Base-by-base conservation (phyloP, 2,797 vertebrate species). In the Lutjanus campechanus region DNA sequence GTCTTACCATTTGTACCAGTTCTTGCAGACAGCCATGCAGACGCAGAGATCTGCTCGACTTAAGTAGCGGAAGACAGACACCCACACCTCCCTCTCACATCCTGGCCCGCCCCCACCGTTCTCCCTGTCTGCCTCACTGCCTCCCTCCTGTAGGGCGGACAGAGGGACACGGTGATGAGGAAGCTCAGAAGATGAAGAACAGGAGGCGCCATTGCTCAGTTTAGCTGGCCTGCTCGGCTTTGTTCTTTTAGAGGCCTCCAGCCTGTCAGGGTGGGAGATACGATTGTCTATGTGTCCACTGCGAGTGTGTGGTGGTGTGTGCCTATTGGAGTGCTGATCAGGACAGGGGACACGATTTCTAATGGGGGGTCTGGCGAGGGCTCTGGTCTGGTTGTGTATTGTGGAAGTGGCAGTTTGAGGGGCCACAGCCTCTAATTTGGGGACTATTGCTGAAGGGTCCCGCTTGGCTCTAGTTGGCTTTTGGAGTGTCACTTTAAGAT, bases 11-110 rank as follows among this genome's bases (percentile, higher is more conserved):
- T 99, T 99, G 95, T 98, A 98, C 98, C 98, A 99, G 91, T 97
- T 98, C 95, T 98, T 99, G 96, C 98, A 99, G 93, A 99, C 98
- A 46, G 97, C 97, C 98, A 99, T 99, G 95, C 98, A 99, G 91
- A 98, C 94, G 80, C 98, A 98, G 69, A 99, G 97, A 92, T 99
- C 98, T 74, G 96, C 95, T 90, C 97, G 97, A 77, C 95, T 97
- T 90, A 99, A 95, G 92, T 99, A 99, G 87, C 97, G 97, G 95
- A 99, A 99, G 91, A 99, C 98, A 0, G 98, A 98, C 86, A 99
- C 97, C 98, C 98, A 99, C 81, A 99, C 97, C 90, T 99, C 98
- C 73, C 97, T 97, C 91, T 99, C 98, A 81, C 98, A 97, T 77
- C 90, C 94, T n/a, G 97, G 95, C 89, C 96, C 93, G 79, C 93